phyloP scores from a whole-genome alignment of 2,113 vertebrate species.

The Myrmophylax atrothorax region DNA sequence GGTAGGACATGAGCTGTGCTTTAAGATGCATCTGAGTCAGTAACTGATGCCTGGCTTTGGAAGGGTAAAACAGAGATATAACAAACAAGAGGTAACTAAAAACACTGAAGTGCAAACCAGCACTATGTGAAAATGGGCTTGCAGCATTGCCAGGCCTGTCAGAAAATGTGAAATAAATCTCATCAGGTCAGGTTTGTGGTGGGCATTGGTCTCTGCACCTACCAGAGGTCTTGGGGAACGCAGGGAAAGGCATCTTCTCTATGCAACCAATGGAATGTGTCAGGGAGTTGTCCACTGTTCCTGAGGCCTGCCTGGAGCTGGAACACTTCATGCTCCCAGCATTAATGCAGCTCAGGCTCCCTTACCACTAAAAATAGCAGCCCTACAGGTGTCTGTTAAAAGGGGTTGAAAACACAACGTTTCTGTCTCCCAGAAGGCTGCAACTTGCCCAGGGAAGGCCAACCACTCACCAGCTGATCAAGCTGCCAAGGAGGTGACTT shows the following conservation, averaged over 20 bases:
- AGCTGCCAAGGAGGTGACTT: not conserved
- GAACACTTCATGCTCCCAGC: not conserved
- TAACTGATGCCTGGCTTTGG: not conserved
- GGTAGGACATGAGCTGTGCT: not conserved
- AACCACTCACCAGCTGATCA: rapidly evolving
- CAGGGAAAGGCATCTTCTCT: not conserved
- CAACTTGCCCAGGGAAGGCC: not conserved
- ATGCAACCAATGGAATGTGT: rapidly evolving
- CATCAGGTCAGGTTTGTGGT: not conserved
- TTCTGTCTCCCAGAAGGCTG: not conserved
- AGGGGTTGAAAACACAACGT: not conserved
- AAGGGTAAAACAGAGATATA: not conserved
- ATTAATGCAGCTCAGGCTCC: not conserved
- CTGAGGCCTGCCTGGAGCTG: not conserved
- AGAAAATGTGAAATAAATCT: not conserved
- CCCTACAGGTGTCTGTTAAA: not conserved
- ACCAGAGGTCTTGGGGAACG: not conserved
- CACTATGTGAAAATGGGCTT: not conserved
- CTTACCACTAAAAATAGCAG: not conserved
- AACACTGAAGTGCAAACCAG: not conserved
- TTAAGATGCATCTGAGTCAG: not conserved
- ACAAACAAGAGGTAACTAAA: not conserved
- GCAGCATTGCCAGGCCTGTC: not conserved
- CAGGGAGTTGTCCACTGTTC: not conserved
- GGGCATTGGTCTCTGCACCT: not conserved